Evolutionary conservation across 2,888 invertebrate genomes (phyloP), one percentile per base, ranked within the genome.

Genomic region (Deilephila porcellus): DNA sequence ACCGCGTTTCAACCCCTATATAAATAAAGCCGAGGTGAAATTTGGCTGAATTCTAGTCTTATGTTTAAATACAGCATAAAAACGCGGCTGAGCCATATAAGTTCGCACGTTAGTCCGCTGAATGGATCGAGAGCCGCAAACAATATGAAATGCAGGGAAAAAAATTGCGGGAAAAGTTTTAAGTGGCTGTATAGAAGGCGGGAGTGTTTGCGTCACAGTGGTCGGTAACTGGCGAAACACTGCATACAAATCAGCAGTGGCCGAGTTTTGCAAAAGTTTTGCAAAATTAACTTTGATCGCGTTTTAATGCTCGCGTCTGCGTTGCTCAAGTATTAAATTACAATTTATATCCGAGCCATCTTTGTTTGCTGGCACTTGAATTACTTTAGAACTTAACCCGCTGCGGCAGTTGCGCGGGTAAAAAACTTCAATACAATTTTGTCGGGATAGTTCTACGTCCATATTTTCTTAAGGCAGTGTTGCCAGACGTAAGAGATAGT

Each of bases 221-320:
- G 79, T 80, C 84, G 80, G 82, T 82, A 80, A 82, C 81, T 83
- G 80, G 81, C 81, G 80, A 82, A 85, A 79, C 82, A 83, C 82
- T 83, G 88, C 86, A 88, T 90, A 89, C 90, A 88, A 91, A 91
- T 88, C 86, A 88, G 88, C 76, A 81, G 81, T 80, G 83, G 83
- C 83, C 78, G 78, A 85, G 79, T 83, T 84, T 80, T 80, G 80
- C 79, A 76, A 83, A 90, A 90, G 86, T 90, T 88, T 37, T 79
- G 82, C 78, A 74, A 86, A 88, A 88, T 89, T 87, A 88, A 88
- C 85, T 89, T 87, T 88, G 86, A 91, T 88, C 87, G 87, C 79
- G 82, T 87, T 91, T 90, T 89, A 89, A 90, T 89, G 84, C 82
- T 78, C 67, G 75, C 77, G 77, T 80, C 82, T 80, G 83, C 79